Base-by-base conservation (phyloP, 1,140 invertebrate genomes). In the Dysdera silvatica region DNA sequence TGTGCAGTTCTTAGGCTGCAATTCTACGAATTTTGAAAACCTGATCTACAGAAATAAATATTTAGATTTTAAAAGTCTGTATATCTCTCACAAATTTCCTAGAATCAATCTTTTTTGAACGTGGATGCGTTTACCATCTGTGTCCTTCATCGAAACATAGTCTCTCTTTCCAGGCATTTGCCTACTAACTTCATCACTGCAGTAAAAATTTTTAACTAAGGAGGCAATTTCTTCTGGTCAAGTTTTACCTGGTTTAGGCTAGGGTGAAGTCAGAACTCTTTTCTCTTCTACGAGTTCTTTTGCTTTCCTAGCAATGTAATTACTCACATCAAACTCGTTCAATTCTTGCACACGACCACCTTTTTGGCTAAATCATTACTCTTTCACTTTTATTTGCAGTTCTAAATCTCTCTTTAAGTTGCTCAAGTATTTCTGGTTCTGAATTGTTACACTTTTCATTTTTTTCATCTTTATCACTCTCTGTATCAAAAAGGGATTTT, bases 1-100 rank as follows among this genome's bases (percentile, higher is more conserved):
- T 8, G 29, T 28, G 26, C 14, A 51, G 24, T 51, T 24, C 18
- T 55, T 55, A 14, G 53, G 53, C 23, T 20, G 37, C 5, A 55
- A 26, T 41, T 55, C 53, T 24, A 26, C 53, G 28, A 55, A 55
- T 55, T 55, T 55, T 41, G 37, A 55, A 28, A 55, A 55, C 4
- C 32, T 26, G 24, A 55, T 41, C 41, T 41, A 24, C 35, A 55
- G n/a, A 37, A 40, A 20, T 40, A 23, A 37, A 41, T 26, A 41
- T 23, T 41, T 55, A 40, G 7, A 23, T 55, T 55, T 55, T 26
- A 40, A 37, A 37, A 55, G 33, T 3, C 24, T 40, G 53, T 40
- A 37, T 14, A 55, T 26, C 28, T 55, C 53, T 14, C 33, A 3
- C 37, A 55, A 55, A 28, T 55, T 55, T 24, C 33, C 10, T 20